These are phyloP conservation scores for Ephydatia muelleri DNA, from an alignment of 37 sponge, comb jelly and placozoan species.

Conservation along the genomic window DNA sequence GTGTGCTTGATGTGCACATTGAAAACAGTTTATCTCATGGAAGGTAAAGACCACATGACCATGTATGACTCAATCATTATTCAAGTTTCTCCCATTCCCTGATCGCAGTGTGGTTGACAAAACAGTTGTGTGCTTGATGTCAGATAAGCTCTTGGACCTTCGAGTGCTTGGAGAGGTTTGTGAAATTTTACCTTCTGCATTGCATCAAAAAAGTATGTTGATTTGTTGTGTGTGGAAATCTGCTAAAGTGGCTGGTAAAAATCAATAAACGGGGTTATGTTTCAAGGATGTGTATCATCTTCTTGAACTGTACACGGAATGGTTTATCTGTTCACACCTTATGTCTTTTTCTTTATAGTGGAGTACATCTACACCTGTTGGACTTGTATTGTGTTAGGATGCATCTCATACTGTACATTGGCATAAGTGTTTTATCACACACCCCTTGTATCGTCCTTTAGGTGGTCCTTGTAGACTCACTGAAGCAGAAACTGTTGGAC, in stretches of 20 bases:
- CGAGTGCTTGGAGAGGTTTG: background rate
- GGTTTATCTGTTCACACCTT: too few species aligned
- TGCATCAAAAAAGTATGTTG: too few species aligned
- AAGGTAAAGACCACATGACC: background rate
- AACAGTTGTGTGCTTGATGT: background rate
- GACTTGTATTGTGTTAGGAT: too few species aligned
- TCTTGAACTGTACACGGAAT: too few species aligned
- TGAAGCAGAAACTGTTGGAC: slow-evolving; percentile 2
- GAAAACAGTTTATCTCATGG: background rate
- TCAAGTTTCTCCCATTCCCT: too few species aligned
- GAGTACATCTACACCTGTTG: background rate
- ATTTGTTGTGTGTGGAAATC: too few species aligned
- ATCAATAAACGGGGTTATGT: background rate
- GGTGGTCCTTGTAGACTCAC: background rate
- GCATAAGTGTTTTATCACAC: background rate
- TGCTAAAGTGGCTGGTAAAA: background rate
- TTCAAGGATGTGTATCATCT: background rate
- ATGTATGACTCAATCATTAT: background rate
- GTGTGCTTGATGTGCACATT: background rate
- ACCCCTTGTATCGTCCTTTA: background rate
- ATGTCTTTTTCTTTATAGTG: too few species aligned
- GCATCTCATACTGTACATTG: too few species aligned
- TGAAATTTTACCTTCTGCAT: too few species aligned
- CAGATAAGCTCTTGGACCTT: background rate
- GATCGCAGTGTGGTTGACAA: background rate